Evolutionary conservation across 2,888 invertebrate species (phyloP).

Genomic region (Synergus umbraculus): DNA sequence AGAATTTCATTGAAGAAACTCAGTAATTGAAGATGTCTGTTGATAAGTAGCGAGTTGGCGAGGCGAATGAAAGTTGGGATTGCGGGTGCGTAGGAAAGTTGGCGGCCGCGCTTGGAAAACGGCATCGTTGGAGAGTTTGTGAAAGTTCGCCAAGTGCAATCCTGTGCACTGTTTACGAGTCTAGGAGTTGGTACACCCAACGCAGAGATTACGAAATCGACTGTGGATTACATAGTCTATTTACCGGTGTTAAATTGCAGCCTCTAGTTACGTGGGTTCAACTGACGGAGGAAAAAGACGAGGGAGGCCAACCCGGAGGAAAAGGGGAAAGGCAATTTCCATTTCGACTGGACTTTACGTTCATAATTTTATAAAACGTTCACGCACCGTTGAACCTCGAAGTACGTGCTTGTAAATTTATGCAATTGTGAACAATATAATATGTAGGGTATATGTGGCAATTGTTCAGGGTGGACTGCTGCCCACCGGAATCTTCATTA

Average conservation of each 20-base stretch:
- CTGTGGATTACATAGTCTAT: conserved; percentile 30
- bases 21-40: not conserved
- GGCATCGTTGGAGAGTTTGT: conserved; percentile 39
- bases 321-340: conserved; percentile 8
- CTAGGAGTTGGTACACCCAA: conserved; percentile 40
- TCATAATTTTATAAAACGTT: conserved; percentile 19
- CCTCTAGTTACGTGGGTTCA: conserved; percentile 28
- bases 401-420: not conserved
- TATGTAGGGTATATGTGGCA: conserved; percentile 23
- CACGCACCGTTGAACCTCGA: conserved; percentile 13
- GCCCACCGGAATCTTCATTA: not conserved
- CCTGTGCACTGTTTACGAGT: conserved; percentile 33
- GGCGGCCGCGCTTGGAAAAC: conserved; percentile 13
- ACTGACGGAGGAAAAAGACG: conserved; percentile 1
- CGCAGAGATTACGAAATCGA: conserved; percentile 27
- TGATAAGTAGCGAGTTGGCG: not conserved
- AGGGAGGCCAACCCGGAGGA: not conserved
- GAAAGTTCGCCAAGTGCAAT: conserved; percentile 44
- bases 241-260: conserved; percentile 31
- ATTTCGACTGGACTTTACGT: conserved; percentile 29
- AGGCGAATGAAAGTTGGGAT: conserved; percentile 7
- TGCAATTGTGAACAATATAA: conserved; percentile 26
- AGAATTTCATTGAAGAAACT: not conserved
- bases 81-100: conserved; percentile 20
- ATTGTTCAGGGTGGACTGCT: not conserved